Evolutionary conservation across 2,888 invertebrate species (phyloP), one percentile per base, ranked within the genome.

Genomic region (Rhagonycha fulva): DNA sequence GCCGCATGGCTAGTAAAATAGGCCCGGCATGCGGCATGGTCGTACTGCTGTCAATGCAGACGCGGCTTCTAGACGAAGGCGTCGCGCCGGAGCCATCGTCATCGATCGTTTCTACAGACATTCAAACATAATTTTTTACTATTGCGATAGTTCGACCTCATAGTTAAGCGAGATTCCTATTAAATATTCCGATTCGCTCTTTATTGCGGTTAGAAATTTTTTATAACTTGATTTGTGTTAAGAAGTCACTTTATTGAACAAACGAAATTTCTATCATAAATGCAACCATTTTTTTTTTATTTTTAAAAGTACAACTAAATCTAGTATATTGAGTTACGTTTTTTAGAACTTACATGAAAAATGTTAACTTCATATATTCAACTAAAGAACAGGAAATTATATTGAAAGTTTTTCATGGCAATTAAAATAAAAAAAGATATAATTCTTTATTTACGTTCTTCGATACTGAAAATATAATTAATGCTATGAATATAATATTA

Each of bases 81-180:
- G 87, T 85, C 87, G 85, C 84, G 85, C 84, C 86, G 87, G 87
- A 86, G 87, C 87, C 87, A 83, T 75, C 81, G 83, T 80, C 86
- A 87, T 87, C 87, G 87, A 87, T 87, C 84, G 82, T 74, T 67
- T 81, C 81, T 81, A 81, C 85, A 84, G 85, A 85, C 84, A 84
- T 83, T 83, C 81, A 78, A 82, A 84, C 83, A 83, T 83, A 81
- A 83, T 84, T 83, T 83, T 85, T 85, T 85, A 84, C 84, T 83
- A 84, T 83, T 83, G 83, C 83, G 81, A 83, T 83, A 81, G 76
- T 76, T 81, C 77, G 76, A 82, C 78, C 74, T 79, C 75, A 72
- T 79, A 79, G 73, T 73, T 76, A 72, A 80, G 78, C 71, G 75
- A 78, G 73, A 76, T 75, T 78, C 75, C 77, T 68, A 76, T 80